Evolutionary conservation across 2,797 vertebrate genomes (phyloP).

Genomic region (Myoxocephalus aenaeus): DNA sequence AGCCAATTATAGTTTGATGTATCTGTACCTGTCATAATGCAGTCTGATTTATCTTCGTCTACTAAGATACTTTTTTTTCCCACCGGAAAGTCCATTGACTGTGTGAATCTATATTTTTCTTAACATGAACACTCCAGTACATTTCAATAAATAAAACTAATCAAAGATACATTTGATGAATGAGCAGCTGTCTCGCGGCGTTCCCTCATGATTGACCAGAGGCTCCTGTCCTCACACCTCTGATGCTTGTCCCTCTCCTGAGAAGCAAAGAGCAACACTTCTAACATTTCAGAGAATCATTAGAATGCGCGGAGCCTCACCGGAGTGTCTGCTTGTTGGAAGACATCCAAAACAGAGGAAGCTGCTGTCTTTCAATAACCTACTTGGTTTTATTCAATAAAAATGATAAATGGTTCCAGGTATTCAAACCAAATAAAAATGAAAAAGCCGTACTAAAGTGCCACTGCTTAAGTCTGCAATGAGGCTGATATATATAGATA

Average conservation of each 20-base stretch:
- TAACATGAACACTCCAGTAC: background rate
- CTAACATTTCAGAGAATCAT: background rate
- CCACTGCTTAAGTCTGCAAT: slow-evolving; percentile 1
- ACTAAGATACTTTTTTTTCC: background rate
- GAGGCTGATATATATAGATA: too few relatives aligned
- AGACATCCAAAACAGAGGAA: background rate
- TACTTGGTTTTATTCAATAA: background rate
- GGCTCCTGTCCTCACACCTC: background rate
- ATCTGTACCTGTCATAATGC: background rate
- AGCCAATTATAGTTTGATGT: background rate
- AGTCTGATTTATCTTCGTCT: background rate
- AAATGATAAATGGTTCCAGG: background rate
- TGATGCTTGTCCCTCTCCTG: background rate
- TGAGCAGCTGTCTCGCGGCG: background rate
- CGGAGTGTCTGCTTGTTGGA: background rate
- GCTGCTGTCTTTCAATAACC: background rate
- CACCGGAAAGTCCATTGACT: background rate
- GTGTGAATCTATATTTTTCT: background rate
- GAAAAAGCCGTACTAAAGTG: background rate
- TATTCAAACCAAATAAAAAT: background rate
- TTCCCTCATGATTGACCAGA: background rate
- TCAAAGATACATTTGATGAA: background rate
- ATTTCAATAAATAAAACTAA: background rate
- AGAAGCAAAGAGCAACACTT: background rate
- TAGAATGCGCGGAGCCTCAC: background rate